Evolutionary conservation across 2,113 vertebrate genomes (phyloP).

Genomic region (Sorex fumeus): DNA sequence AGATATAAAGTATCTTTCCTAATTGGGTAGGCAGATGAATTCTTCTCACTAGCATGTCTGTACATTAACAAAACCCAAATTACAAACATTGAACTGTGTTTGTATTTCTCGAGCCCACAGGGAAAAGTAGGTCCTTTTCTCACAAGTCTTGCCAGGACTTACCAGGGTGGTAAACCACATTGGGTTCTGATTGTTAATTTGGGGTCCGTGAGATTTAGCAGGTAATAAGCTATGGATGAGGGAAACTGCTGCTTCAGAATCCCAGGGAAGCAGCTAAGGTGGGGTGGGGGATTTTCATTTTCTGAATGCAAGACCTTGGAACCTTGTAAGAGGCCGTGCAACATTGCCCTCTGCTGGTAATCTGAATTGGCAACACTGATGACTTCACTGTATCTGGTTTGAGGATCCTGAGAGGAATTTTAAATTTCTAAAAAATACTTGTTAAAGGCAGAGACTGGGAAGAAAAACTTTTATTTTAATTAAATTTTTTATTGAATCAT

Average conservation of each 20-base stretch:
- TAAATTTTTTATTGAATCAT: too few species aligned
- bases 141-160: background rate
- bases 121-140: background rate
- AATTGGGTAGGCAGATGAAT: background rate
- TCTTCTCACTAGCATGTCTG: background rate
- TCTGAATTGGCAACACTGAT: background rate
- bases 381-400: background rate
- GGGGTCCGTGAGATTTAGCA: background rate
- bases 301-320: background rate
- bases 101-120: constrained; percentile 26
- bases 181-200: background rate
- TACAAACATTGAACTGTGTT: background rate
- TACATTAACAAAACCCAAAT: background rate
- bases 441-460: background rate
- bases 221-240: background rate
- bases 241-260: background rate
- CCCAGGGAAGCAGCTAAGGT: background rate
- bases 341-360: constrained; percentile 76
- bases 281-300: background rate
- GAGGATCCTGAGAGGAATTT: background rate
- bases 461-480: background rate
- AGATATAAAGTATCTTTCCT: constrained; percentile 9
- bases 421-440: constrained; percentile 34
- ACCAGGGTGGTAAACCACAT: background rate
- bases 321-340: background rate